phyloP scores from a whole-genome alignment of 2,888 invertebrate genomes.

The Clunio marinus region DNA sequence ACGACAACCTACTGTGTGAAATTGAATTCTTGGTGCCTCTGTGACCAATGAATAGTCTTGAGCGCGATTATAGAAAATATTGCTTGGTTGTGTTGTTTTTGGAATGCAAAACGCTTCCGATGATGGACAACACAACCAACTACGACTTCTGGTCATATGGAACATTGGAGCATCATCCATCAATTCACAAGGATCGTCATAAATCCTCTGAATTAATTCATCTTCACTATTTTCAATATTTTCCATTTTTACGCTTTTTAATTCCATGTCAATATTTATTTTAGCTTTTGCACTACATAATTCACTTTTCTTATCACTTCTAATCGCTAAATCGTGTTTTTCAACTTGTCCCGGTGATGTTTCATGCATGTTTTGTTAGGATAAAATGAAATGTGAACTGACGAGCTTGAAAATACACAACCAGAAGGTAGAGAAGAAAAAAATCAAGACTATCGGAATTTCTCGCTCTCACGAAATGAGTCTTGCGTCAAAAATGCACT shows the following conservation, averaged over 20 bases:
- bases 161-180: slow-evolving; percentile 37
- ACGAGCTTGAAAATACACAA: background rate
- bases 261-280: slow-evolving; percentile 10
- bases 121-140: slow-evolving; percentile 60
- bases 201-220: slow-evolving; percentile 20
- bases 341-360: slow-evolving; percentile 11
- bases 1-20: slow-evolving; percentile 26
- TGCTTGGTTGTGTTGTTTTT: background rate
- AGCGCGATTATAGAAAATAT: background rate
- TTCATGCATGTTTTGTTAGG: slow-evolving; percentile 14
- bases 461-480: background rate
- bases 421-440: slow-evolving; percentile 1
- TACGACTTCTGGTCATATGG: slow-evolving; percentile 56
- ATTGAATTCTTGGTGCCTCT: slow-evolving; percentile 47
- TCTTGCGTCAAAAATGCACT: slow-evolving; percentile 20
- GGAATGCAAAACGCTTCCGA: slow-evolving; percentile 42
- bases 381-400: background rate
- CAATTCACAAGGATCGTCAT: slow-evolving; percentile 38
- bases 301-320: background rate
- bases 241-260: background rate
- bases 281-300: background rate
- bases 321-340: slow-evolving; percentile 10
- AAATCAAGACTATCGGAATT: slow-evolving; percentile 19
- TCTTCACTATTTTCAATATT: background rate
- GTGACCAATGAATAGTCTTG: slow-evolving; percentile 45